Evolutionary conservation across 2,888 invertebrate species (phyloP).

Genomic region (Sphecodes monilicornis): DNA sequence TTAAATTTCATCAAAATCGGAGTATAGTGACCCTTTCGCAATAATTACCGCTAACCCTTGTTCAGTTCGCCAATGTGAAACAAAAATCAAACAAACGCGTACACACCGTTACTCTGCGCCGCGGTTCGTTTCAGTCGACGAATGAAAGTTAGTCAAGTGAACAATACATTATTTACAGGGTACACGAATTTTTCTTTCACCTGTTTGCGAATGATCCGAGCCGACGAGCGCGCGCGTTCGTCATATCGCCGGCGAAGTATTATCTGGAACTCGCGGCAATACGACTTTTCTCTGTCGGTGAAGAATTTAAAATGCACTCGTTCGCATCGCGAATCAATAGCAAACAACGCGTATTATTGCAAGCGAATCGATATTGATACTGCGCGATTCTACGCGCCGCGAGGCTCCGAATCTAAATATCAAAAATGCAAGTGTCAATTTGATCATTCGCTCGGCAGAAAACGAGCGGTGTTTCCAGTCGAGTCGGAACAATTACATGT

Average conservation of each 20-base stretch:
- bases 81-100: neutral
- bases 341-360: neutral
- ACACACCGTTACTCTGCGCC: neutral
- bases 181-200: neutral
- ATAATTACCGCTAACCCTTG: no score
- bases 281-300: neutral
- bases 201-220: neutral
- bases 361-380: neutral
- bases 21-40: no score
- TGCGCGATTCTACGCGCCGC: neutral
- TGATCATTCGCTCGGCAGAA: neutral
- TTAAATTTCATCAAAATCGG: no score
- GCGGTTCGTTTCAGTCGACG: neutral
- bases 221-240: neutral
- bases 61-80: neutral
- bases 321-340: neutral
- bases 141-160: neutral
- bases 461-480: neutral
- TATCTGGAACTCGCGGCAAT: no score
- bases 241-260: neutral
- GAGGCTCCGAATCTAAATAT: neutral
- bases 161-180: neutral
- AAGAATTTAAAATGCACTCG: neutral
- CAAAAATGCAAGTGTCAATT: neutral
- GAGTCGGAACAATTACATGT: neutral